Evolutionary conservation across 2,113 vertebrate species (phyloP), one percentile per base, ranked within the genome.

Genomic region (Channa argus): DNA sequence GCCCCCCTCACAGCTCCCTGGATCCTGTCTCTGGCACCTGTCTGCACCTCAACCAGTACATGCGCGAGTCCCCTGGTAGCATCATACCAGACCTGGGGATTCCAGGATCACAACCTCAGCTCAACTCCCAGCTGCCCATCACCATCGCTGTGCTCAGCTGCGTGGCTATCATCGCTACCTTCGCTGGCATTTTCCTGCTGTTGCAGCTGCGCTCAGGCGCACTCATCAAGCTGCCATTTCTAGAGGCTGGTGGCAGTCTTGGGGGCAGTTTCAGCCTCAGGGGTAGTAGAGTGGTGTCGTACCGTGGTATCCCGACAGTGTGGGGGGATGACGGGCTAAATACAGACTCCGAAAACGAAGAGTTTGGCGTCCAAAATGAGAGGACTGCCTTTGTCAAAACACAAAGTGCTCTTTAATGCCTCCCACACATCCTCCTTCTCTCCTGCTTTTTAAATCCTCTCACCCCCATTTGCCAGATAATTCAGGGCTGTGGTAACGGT

Each of bases 341-440:
- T 62, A 96, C 97, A 0, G 97, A 99, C 88, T 97, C 97, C 0
- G 97, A 99, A 34, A 94, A 93, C 50, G 96, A 97, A 44, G 97
- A 98, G 77, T 95, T 94, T 0, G 96, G 96, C 88, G 89, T 89
- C 80, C 96, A 95, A 78, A 95, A 93, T 24, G 98, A 99, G 95
- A 97, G 96, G 94, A 98, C 96, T 95, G 96, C 97, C 95, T 99
- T 99, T 86, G 97, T 99, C 94, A 99, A 96, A 95, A 98, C 96
- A 95, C 97, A 99, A 97, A 99, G 98, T 95, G 95, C 95, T 95
- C 97, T 99, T 95, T 99, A 96, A 97, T 92, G 83, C 82, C 59
- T 69, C 70, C 76, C 58, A 47, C 33, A 64, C 58, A 34, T 67
- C 65, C 59, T 63, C 53, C 38, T 38, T 50, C 47, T 56, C 56